phyloP scores from a whole-genome alignment of 2,888 invertebrate genomes.

The Thalpophila matura region DNA sequence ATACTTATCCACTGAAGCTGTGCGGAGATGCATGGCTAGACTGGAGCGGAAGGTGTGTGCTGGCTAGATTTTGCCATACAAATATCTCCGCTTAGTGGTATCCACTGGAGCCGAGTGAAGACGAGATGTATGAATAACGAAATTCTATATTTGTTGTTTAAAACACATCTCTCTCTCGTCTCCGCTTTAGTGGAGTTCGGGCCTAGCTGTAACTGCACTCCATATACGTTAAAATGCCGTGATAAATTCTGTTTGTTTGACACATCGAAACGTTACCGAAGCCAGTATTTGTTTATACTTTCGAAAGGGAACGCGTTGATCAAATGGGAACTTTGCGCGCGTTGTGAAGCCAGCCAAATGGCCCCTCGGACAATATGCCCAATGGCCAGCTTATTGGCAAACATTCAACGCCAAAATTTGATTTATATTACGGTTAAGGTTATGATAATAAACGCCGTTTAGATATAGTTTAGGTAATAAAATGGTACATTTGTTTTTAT shows the following conservation, averaged over 20 bases:
- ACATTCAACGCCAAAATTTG: slow-evolving; percentile 71
- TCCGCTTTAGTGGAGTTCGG: no score
- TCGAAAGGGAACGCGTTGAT: slow-evolving; percentile 54
- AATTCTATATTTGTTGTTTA: no score
- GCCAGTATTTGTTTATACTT: slow-evolving; percentile 54
- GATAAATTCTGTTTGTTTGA: slow-evolving; percentile 66
- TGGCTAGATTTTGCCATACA: no score
- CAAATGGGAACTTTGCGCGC: slow-evolving; percentile 47
- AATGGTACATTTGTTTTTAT: slow-evolving; percentile 45
- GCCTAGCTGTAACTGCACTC: slow-evolving; percentile 45
- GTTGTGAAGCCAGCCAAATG: slow-evolving; percentile 58
- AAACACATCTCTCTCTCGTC: no score
- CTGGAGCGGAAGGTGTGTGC: no score
- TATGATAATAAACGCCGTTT: slow-evolving; percentile 65
- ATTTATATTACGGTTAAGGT: slow-evolving; percentile 69
- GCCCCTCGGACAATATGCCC: slow-evolving; percentile 55
- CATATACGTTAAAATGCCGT: slow-evolving; percentile 44
- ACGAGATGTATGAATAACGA: no score
- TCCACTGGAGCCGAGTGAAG: no score
- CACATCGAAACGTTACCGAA: slow-evolving; percentile 53
- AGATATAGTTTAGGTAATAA: no score
- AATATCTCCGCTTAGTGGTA: no score
- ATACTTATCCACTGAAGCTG: no score
- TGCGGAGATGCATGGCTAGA: no score
- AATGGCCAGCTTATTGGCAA: slow-evolving; percentile 71